Conservation (phyloP, 2,888 invertebrate genomes). For the Drosophila colorata region DNA sequence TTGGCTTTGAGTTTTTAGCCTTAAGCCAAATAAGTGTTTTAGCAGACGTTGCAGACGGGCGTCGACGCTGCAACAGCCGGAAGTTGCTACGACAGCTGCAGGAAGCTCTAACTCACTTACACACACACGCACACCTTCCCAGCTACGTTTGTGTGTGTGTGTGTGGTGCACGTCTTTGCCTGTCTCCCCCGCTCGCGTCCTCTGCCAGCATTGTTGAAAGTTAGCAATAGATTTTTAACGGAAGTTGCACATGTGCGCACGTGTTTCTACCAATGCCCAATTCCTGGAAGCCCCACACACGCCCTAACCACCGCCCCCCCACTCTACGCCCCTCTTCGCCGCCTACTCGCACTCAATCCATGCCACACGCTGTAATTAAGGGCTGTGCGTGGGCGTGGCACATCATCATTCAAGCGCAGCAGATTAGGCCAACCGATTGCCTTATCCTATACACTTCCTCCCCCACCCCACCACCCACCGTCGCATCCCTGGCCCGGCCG, state of each 20-base stretch:
- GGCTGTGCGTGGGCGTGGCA: slow-evolving; percentile 70
- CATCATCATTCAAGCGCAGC: slow-evolving; percentile 80
- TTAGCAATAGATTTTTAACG: slow-evolving; percentile 81
- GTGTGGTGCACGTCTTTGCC: slow-evolving; percentile 29
- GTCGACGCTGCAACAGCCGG: slow-evolving; percentile 67
- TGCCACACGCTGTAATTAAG: slow-evolving; percentile 71
- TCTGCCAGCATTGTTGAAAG: slow-evolving; percentile 74
- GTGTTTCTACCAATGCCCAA: slow-evolving; percentile 63
- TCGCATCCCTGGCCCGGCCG: slow-evolving; percentile 2
- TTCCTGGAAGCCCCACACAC: slow-evolving; percentile 17
- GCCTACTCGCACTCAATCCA: slow-evolving; percentile 37
- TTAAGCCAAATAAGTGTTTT: slow-evolving; percentile 79
- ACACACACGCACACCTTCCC: slow-evolving; percentile 51
- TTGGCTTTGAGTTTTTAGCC: slow-evolving; percentile 80
- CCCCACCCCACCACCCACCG: neutral
- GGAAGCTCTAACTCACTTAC: slow-evolving; percentile 80
- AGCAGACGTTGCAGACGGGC: slow-evolving; percentile 65
- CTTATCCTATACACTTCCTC: slow-evolving; percentile 27
- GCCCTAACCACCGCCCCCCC: neutral
- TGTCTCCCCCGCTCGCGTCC: slow-evolving; percentile 32
- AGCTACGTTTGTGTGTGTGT: slow-evolving; percentile 35
- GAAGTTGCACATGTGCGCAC: slow-evolving; percentile 83
- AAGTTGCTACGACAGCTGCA: slow-evolving; percentile 82
- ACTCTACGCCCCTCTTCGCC: neutral
- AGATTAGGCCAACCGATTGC: slow-evolving; percentile 75